Evolutionary conservation across 2,113 vertebrate genomes (phyloP), one percentile per base, ranked within the genome.

Genomic region (Petromus typicus): DNA sequence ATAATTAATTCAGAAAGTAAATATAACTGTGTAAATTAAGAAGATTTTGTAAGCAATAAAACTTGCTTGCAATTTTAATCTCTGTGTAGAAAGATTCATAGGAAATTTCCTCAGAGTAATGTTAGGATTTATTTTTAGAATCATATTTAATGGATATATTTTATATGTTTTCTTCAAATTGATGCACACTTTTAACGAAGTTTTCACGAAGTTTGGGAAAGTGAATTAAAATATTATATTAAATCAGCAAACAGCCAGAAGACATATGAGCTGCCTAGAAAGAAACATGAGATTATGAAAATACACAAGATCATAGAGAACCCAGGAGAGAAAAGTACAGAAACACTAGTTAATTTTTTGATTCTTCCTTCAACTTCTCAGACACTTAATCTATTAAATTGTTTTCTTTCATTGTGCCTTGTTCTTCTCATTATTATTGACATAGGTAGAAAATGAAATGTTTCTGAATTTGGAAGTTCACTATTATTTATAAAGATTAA

Each of bases 1-100:
- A 81, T n/a, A 96, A 96, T 93, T 97, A 94, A 97, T 97, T 96
- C 88, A 97, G 66, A 95, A 97, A 89, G n/a, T 51, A 96, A 96
- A 93, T 88, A 96, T 97, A 94, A 17, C 3, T 43, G 20, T 79
- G 61, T 71, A 95, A 97, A 95, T 96, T 85, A 95, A 97, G 66
- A 95, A 96, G 20, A 2, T 93, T 96, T 97, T 90, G 71, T 91
- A 88, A 93, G 79, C 81, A 97, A 89, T 97, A 98, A 97, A 98
- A 82, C n/a, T 89, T 81, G 34, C 1, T 84, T 48, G 22, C 89
- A 97, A 94, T 93, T 94, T 95, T 86, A 95, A 97, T 97, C n/a
- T 1, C 32, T 18, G 76, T 93, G 73, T 81, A 73, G 94, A 97
- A 97, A 40, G 34, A 7, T 79, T 22, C 64, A 95, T 97, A 79